Evolutionary conservation across 2,888 invertebrate species (phyloP).

Genomic region (Ceratothoa steindachneri): DNA sequence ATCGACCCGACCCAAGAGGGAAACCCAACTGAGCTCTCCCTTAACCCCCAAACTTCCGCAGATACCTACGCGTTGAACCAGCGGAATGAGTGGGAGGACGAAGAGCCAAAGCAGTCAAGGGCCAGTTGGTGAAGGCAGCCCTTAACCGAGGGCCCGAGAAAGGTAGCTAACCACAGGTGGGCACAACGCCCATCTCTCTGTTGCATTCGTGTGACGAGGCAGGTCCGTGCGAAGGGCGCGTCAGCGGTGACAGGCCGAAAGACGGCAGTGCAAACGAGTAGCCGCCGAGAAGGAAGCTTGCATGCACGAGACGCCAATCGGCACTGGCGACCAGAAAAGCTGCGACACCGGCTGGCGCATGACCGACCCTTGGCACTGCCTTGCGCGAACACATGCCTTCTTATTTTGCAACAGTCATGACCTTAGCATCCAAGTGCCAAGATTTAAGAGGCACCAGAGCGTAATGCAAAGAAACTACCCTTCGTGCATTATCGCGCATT

Average conservation of each 20-base stretch:
- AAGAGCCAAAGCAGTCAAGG: background rate
- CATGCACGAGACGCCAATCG: background rate
- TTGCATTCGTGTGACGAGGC: background rate
- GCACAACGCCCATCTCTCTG: conserved; percentile 5
- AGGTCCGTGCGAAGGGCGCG: conserved; percentile 8
- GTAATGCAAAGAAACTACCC: conserved; percentile 45
- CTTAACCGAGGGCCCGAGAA: conserved; percentile 4
- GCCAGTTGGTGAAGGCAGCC: background rate
- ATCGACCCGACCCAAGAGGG: too few relatives aligned
- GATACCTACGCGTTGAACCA: conserved; percentile 10
- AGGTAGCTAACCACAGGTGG: background rate
- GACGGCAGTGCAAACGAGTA: background rate
- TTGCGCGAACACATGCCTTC: background rate
- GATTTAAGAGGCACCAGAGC: conserved; percentile 44
- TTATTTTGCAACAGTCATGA: conserved; percentile 8
- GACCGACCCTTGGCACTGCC: conserved; percentile 10
- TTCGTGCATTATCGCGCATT: conserved; percentile 46
- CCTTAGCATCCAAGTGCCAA: conserved; percentile 10
- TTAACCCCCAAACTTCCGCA: background rate
- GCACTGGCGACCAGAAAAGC: background rate
- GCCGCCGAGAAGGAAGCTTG: background rate
- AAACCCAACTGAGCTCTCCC: too few relatives aligned
- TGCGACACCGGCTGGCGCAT: background rate
- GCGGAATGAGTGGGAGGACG: conserved; percentile 11
- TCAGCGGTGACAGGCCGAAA: background rate